A percentile compares a stretch with the other conserved stretches of the same genome.
These are phyloP conservation scores for Chaenodraco wilsoni DNA, from an alignment of 2,797 vertebrate species.

Conservation along the genomic window DNA sequence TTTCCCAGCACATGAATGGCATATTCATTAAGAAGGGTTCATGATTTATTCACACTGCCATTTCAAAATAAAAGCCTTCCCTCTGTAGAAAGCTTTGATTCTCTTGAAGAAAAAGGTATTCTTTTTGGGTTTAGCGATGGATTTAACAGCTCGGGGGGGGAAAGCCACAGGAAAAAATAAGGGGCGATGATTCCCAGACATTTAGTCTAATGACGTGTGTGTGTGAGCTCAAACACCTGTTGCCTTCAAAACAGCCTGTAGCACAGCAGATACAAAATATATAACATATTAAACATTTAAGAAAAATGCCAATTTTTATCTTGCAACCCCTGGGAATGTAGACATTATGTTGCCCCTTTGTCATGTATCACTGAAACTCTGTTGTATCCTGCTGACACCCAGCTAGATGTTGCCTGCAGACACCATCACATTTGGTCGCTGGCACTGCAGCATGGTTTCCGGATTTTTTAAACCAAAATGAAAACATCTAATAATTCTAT, in stretches of 20 bases:
- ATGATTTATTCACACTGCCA: constrained; percentile 42
- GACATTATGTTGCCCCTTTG: constrained; percentile 38
- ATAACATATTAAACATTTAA: constrained; percentile 25
- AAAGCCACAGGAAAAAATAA: constrained; percentile 25
- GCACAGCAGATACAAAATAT: constrained; percentile 14
- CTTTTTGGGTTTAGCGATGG: constrained; percentile 11
- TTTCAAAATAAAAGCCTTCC: constrained; percentile 56
- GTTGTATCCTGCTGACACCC: constrained; percentile 36
- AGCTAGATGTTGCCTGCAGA: constrained; percentile 43
- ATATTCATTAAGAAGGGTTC: constrained; percentile 39
- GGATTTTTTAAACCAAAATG: constrained; percentile 51
- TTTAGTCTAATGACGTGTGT: constrained; percentile 21
- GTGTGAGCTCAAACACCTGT: constrained; percentile 23
- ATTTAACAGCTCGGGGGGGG: constrained; percentile 20
- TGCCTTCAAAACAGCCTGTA: constrained; percentile 39
- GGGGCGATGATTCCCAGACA: constrained; percentile 18
- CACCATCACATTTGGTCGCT: constrained; percentile 31
- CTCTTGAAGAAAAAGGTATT: constrained; percentile 12
- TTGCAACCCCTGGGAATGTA: constrained; percentile 14
- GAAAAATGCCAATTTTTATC: constrained; percentile 11
- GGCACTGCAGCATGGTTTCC: constrained; percentile 6
- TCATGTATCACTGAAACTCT: constrained; percentile 22
- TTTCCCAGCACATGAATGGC: constrained; percentile 35
- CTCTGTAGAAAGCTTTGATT: constrained; percentile 34
- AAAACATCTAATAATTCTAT: constrained; percentile 65